phyloP scores from a whole-genome alignment of 1,140 invertebrate species.

The Probaryconus sp. region DNA sequence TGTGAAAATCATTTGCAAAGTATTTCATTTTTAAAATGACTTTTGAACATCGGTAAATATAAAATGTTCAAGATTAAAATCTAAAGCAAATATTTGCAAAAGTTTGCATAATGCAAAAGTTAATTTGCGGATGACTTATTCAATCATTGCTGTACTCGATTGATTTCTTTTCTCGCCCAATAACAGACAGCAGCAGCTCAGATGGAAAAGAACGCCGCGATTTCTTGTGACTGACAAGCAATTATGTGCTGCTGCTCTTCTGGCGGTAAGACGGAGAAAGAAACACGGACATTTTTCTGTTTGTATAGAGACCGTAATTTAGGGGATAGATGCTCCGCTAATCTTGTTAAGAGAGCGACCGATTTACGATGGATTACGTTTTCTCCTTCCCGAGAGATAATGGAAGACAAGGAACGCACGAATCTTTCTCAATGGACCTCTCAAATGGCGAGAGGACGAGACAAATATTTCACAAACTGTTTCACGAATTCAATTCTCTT shows the following conservation, averaged over 20 bases:
- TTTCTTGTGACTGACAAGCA: conserved; percentile 68
- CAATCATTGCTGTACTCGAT: conserved; percentile 33
- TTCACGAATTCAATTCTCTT: conserved; percentile 38
- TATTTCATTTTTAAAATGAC: no score
- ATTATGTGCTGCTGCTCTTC: conserved; percentile 56
- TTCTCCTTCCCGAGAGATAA: conserved; percentile 37
- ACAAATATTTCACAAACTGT: conserved; percentile 57
- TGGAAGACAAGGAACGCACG: conserved; percentile 25
- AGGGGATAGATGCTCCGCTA: conserved; percentile 54
- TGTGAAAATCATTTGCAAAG: no score
- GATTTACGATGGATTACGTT: conserved; percentile 58
- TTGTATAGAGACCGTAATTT: conserved; percentile 53
- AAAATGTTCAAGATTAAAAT: no score
- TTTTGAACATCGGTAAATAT: no score
- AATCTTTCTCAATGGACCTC: conserved; percentile 36
- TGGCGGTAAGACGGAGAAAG: conserved; percentile 53
- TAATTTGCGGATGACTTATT: conserved; percentile 30
- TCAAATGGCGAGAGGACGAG: conserved; percentile 25
- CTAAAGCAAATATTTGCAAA: no score
- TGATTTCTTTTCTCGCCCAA: conserved; percentile 51
- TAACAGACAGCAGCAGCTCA: conserved; percentile 41
- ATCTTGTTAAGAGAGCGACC: conserved; percentile 57
- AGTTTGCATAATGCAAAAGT: no score
- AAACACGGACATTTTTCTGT: conserved; percentile 49
- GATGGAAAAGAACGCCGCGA: conserved; percentile 47